phyloP scores from a whole-genome alignment of 1,140 invertebrate genomes.

The Bombus superbus region DNA sequence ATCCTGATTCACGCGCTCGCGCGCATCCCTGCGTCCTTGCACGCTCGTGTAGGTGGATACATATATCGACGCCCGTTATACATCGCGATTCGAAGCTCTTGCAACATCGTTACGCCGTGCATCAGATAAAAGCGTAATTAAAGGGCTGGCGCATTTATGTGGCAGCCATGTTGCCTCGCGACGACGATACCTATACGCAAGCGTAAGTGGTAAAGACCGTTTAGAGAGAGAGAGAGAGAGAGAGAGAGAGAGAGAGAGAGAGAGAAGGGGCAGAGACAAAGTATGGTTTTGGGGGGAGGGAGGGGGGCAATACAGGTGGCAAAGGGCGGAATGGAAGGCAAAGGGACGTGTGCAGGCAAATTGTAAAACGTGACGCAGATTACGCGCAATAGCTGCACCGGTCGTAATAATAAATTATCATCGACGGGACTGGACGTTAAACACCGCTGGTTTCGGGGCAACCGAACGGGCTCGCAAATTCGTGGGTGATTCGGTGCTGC shows the following conservation, averaged over 20 bases:
- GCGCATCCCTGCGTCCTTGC: slow-evolving; percentile 2
- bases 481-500: slow-evolving; percentile 5
- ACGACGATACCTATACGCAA: background rate
- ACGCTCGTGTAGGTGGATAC: background rate
- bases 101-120: slow-evolving; percentile 72
- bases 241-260: background rate
- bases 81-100: slow-evolving; percentile 58
- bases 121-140: slow-evolving; percentile 78
- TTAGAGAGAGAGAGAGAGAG: too few species aligned
- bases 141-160: slow-evolving; percentile 69
- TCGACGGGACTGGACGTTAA: slow-evolving; percentile 72
- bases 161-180: slow-evolving; percentile 45
- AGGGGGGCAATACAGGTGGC: background rate
- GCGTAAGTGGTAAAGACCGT: background rate
- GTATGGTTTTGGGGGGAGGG: background rate
- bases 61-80: slow-evolving; percentile 7
- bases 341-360: slow-evolving; percentile 48
- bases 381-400: slow-evolving; percentile 66
- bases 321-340: too few species aligned
- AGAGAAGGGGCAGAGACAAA: too few species aligned
- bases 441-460: slow-evolving; percentile 48
- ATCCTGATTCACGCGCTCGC: background rate
- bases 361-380: slow-evolving; percentile 77
- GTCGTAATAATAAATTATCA: slow-evolving; percentile 78
- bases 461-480: slow-evolving; percentile 40